These are phyloP conservation scores for Halocynthia roretzi DNA, from an alignment of 23 tunicate genomes.

Conservation along the genomic window DNA sequence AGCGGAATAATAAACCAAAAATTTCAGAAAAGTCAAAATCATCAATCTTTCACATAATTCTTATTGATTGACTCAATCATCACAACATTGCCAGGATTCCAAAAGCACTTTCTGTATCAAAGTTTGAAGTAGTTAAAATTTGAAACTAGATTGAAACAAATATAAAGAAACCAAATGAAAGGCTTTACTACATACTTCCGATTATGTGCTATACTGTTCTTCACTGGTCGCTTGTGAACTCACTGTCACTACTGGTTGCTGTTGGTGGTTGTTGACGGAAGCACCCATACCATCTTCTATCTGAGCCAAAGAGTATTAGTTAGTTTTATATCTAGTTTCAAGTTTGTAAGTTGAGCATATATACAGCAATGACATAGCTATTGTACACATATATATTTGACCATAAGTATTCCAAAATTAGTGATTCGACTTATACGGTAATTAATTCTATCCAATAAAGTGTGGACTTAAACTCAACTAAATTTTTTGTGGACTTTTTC, in stretches of 20 bases:
- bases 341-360: too few species aligned
- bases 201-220: slow-evolving; percentile 27
- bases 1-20: too few species aligned
- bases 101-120: background rate
- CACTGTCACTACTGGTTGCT: slow-evolving; percentile 16
- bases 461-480: too few species aligned
- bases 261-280: background rate
- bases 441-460: background rate
- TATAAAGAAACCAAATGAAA: background rate
- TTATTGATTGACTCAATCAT: too few species aligned
- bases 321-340: too few species aligned
- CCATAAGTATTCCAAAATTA: background rate
- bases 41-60: too few species aligned
- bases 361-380: too few species aligned
- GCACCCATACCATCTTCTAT: slow-evolving; percentile 19
- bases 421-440: background rate
- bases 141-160: slow-evolving; percentile 4
- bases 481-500: too few species aligned
- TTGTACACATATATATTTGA: too few species aligned
- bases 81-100: slow-evolving; percentile 8
- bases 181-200: background rate
- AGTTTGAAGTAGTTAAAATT: background rate
- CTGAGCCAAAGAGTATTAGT: background rate
- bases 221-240: background rate
- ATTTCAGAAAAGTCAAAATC: too few species aligned